phyloP scores from a whole-genome alignment of 30 jellyfish, hydroid and myxozoan species.

The Turritopsis rubra region DNA sequence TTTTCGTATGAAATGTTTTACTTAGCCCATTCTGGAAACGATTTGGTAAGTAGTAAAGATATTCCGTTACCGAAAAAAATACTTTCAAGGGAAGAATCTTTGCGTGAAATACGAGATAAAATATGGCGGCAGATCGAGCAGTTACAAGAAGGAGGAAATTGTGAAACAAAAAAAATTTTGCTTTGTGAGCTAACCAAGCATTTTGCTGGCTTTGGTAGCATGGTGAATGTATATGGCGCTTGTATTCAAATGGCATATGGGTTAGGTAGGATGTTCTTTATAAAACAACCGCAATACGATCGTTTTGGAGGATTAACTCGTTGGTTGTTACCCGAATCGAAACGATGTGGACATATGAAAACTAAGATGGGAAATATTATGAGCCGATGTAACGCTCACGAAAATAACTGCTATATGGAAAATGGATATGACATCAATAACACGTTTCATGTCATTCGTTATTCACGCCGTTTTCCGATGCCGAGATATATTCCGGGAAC shows the following conservation, averaged over 20 bases:
- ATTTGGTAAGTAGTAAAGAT: background rate
- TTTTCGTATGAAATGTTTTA: background rate
- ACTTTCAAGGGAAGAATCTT: background rate
- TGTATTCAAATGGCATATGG: slow-evolving; percentile 29
- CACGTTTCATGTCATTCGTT: background rate
- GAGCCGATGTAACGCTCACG: background rate
- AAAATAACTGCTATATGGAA: background rate
- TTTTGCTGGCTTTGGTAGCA: slow-evolving; percentile 17
- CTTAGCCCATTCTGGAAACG: background rate
- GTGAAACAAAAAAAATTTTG: slow-evolving; percentile 2
- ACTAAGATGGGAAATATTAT: background rate
- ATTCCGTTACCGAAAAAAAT: background rate
- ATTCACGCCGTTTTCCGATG: background rate
- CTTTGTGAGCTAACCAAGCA: background rate
- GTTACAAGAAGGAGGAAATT: slow-evolving; percentile 18
- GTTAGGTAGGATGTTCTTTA: slow-evolving; percentile 20
- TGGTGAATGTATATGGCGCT: slow-evolving; percentile 13
- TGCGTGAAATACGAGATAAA: background rate
- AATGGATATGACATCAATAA: background rate
- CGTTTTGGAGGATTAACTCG: slow-evolving; percentile 13
- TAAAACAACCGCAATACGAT: background rate
- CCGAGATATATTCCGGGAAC: slow-evolving; percentile 12
- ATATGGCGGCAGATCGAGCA: slow-evolving; percentile 6
- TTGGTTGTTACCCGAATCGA: background rate
- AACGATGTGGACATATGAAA: background rate